Base-by-base conservation (phyloP, 2,113 vertebrate species). In the Pristiophorus japonicus region DNA sequence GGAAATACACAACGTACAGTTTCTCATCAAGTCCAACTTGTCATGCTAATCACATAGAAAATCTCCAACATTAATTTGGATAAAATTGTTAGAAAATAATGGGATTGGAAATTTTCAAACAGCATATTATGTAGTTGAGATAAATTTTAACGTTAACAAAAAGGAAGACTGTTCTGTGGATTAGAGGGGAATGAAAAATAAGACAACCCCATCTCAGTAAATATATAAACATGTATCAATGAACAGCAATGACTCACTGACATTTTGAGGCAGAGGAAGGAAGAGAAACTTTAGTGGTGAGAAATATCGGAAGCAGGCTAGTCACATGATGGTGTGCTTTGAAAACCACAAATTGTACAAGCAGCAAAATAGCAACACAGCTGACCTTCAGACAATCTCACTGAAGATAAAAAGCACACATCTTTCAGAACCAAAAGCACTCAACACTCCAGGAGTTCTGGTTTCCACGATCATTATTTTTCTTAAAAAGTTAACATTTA, bases 281-380 rank as follows among this genome's bases (percentile, higher is more conserved):
- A 92, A 92, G 88, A 38, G 88, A 92, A 92, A 92, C 88, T 92
- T 92, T 65, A 63, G 88, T 38, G 88, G 88, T 62, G n/a, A 92
- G 88, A 63, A 92, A 63, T 38, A 92, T 92, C 59, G 88, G 88
- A 92, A 92, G 59, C 30, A 63, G 20, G 88, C 62, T 38, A 92
- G 59, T 92, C 88, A 92, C 88, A 92, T 92, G 78, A 45, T 81
- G 34, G 34, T 38, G 59, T 38, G 16, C 59, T 92, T 63, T 92
- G 34, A 63, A 92, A 92, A 63, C 88, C 59, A 63, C 59, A 92
- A 92, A 92, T 92, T 59, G 65, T 63, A 92, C 88, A 92, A n/a
- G 88, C 63, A 92, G 88, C 78, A 81, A 81, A 81, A 92, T 63
- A 63, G n/a, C 88, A 92, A 63, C 59, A 92, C 88, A 92, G 59